Evolutionary conservation across 2,113 vertebrate genomes (phyloP).

Genomic region (Menura novaehollandiae): DNA sequence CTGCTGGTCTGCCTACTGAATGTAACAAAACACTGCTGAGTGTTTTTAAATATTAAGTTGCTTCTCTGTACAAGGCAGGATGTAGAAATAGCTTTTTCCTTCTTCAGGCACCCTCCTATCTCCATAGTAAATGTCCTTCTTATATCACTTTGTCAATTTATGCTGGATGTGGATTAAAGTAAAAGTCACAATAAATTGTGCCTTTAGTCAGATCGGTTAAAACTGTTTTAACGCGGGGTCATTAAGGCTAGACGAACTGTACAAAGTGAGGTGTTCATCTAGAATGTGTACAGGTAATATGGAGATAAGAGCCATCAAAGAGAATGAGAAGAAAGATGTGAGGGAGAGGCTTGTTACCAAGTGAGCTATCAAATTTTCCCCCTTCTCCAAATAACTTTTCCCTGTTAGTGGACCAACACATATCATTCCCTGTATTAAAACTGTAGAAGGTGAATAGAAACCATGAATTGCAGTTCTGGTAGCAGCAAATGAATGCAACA

Average conservation of each 20-base stretch:
- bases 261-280: background rate
- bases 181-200: background rate
- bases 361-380: background rate
- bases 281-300: background rate
- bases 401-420: background rate
- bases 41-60: background rate
- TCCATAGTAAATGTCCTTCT: background rate
- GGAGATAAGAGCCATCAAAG: background rate
- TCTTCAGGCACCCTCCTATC: background rate
- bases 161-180: background rate
- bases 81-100: background rate
- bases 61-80: background rate
- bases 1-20: background rate
- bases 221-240: background rate
- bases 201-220: background rate
- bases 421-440: background rate
- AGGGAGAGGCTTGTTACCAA: background rate
- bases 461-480: background rate
- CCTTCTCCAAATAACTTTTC: background rate
- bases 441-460: background rate
- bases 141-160: background rate
- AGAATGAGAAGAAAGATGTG: background rate
- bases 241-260: background rate
- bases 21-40: background rate
- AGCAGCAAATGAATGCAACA: background rate